A percentile compares a stretch with the other conserved stretches of the same genome.
Conservation (phyloP, 2,797 vertebrate species). For the Prunella strophiata region DNA sequence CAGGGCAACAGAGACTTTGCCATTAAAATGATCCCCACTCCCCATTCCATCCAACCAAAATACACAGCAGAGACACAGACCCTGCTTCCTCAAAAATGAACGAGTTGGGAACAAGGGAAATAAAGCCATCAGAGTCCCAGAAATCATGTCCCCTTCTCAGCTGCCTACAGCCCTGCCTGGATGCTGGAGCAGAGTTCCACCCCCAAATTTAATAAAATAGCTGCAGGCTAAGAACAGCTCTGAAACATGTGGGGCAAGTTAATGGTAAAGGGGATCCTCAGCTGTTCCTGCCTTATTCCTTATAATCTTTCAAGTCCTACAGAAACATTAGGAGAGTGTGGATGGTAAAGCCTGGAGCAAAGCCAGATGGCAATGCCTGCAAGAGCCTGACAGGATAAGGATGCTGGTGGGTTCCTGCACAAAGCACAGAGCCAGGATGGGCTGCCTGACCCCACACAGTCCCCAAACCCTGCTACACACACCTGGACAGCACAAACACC, state of each 20-base stretch:
- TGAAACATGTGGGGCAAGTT: background rate
- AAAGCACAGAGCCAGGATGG: background rate
- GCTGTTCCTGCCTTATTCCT: background rate
- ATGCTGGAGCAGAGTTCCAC: background rate
- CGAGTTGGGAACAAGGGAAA: background rate
- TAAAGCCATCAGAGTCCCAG: background rate
- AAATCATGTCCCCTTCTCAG: background rate
- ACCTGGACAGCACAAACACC: background rate
- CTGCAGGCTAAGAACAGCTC: background rate
- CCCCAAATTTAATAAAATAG: background rate
- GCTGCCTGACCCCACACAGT: background rate
- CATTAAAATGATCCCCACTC: background rate
- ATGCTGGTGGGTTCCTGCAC: background rate
- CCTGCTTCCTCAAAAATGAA: background rate
- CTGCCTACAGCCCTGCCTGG: background rate
- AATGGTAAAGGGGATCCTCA: background rate
- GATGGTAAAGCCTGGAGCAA: background rate
- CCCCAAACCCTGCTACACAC: background rate
- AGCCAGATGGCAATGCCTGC: background rate
- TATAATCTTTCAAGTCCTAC: background rate
- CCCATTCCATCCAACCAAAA: background rate
- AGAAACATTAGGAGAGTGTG: fast-evolving
- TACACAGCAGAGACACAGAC: background rate
- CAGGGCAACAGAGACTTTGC: background rate
- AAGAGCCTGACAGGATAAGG: background rate